Base-by-base conservation (phyloP, 2,888 invertebrate species). In the Acanthoscelides obtectus region DNA sequence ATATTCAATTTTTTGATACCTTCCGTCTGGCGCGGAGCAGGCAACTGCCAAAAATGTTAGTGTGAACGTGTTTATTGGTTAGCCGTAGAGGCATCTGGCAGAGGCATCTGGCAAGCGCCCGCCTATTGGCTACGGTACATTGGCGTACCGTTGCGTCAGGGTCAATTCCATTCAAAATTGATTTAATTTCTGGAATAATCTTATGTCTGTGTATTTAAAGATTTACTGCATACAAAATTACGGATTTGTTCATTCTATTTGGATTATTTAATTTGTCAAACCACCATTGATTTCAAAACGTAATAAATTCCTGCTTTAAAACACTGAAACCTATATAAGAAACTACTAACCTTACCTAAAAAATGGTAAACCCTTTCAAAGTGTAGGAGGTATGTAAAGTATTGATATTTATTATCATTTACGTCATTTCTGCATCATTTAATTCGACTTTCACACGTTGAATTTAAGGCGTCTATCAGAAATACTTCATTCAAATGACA, bases 21-120 rank as follows among this genome's bases (percentile, higher is more conserved):
- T 81, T 78, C 78, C 77, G 74, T 79, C 81, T 76, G 72, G 76
- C 78, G 80, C 81, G 81, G 79, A 81, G 78, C 81, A 79, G 74
- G 71, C 77, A 81, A 82, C 81, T 83, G 81, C 80, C 80, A 79
- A 80, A 80, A 79, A 77, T 75, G 73, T 71, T 75, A 76, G 75
- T 74, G 73, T 75, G 72, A 70, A 72, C 68, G 64, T 77, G 83
- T 83, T 83, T 84, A 76, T 80, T 80, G 79, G 80, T 75, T 71
- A 72, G 68, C 67, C 69, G 72, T 79, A 85, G 86, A 82, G 84
- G 83, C 80, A 78, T 86, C 85, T 85, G 85, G 84, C 86, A 85
- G 86, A 83, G 85, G 83, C 82, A 80, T 86, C 86, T 86, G 85
- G 81, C 85, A 82, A 78, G 69, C 70, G 72, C 69, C 64, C 22